Conservation (phyloP, 2,797 vertebrate genomes). For the Neoniphon sammara region DNA sequence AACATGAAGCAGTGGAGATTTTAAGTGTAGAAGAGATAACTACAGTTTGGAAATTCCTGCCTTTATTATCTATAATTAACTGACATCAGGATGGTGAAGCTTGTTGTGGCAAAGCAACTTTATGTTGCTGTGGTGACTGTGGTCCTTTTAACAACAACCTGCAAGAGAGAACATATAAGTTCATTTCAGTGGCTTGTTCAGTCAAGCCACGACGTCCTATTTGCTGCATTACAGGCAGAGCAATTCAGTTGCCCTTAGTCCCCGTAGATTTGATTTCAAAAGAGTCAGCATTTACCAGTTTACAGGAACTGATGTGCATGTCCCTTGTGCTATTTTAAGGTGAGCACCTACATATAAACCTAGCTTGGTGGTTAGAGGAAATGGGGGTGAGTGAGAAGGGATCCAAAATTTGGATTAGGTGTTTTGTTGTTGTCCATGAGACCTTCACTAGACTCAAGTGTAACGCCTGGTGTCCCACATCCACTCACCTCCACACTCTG, state of each 20-base stretch:
- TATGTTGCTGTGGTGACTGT: conserved; percentile 58
- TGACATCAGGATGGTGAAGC: conserved; percentile 15
- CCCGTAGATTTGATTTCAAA: conserved; percentile 26
- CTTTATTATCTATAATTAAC: conserved; percentile 27
- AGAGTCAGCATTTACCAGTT: conserved; percentile 19
- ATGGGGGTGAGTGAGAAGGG: too few relatives aligned
- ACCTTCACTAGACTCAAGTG: neutral
- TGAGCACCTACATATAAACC: neutral
- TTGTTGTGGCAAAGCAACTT: conserved; percentile 35
- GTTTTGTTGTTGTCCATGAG: neutral
- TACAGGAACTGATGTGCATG: neutral
- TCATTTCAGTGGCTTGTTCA: conserved; percentile 34
- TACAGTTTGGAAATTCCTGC: conserved; percentile 54
- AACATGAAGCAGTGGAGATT: conserved; percentile 18
- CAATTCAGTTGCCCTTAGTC: conserved; percentile 33
- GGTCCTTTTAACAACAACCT: conserved; percentile 70
- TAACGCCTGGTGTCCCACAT: neutral
- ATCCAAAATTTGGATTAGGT: neutral
- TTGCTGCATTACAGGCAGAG: conserved; percentile 1
- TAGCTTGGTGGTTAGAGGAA: too few relatives aligned
- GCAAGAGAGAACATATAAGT: conserved; percentile 40
- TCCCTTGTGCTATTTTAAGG: neutral
- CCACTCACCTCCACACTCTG: neutral
- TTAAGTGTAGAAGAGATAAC: conserved; percentile 23
- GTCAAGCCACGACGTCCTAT: conserved; percentile 32